A percentile compares a stretch with the other conserved stretches of the same genome.
phyloP scores from a whole-genome alignment of 2,797 vertebrate species.

The Gymnoscopelus microlampas region DNA sequence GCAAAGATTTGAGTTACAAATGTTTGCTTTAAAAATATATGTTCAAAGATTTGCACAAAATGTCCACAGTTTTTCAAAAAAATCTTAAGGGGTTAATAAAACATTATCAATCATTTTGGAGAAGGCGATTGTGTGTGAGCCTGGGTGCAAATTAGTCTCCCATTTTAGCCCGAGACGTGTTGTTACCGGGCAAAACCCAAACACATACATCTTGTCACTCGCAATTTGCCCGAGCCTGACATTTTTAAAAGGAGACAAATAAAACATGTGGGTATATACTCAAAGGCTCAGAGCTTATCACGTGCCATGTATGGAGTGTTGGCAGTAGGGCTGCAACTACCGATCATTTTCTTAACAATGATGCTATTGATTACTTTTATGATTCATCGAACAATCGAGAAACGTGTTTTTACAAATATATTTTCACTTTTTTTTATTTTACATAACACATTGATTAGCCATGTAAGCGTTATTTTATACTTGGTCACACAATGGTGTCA shows the following conservation, averaged over 20 bases:
- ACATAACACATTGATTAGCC: too few relatives aligned
- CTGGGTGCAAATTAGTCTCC: constrained; percentile 71
- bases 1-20: too few relatives aligned
- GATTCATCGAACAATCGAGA: too few relatives aligned
- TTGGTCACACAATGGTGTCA: too few relatives aligned
- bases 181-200: constrained; percentile 58
- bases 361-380: not conserved
- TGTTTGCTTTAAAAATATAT: too few relatives aligned
- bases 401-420: too few relatives aligned
- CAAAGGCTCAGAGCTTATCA: constrained; percentile 38
- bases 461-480: too few relatives aligned
- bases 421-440: too few relatives aligned
- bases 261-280: constrained; percentile 43
- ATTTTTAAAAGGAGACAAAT: constrained; percentile 58
- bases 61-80: too few relatives aligned
- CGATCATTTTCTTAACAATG: not conserved
- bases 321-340: too few relatives aligned
- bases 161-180: constrained; percentile 62
- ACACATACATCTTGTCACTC: constrained; percentile 70
- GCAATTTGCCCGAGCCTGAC: constrained; percentile 48
- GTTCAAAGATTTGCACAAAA: too few relatives aligned
- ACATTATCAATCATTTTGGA: constrained; percentile 85
- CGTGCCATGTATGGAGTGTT: constrained; percentile 27
- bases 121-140: constrained; percentile 44
- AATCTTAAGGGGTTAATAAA: too few relatives aligned